Conservation (phyloP, 2,888 invertebrate species). For the Drosophila niveifrons region DNA sequence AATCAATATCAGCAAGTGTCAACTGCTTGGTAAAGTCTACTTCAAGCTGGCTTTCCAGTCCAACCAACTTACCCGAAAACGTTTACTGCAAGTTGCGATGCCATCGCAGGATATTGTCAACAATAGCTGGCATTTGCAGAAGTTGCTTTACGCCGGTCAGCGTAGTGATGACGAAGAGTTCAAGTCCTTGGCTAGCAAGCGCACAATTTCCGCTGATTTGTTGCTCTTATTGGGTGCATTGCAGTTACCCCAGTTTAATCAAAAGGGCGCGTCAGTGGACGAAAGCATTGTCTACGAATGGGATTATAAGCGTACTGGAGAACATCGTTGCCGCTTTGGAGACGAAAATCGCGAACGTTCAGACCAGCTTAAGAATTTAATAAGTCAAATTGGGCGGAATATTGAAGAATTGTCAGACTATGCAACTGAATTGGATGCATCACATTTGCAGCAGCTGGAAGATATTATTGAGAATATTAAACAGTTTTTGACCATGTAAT, state of each 20-base stretch:
- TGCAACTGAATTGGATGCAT: constrained; percentile 12
- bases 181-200: constrained; percentile 23
- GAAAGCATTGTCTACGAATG: neutral
- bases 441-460: constrained; percentile 29
- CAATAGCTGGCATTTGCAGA: constrained; percentile 54
- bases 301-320: neutral
- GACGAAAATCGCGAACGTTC: constrained; percentile 50
- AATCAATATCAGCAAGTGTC: constrained; percentile 12
- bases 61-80: constrained; percentile 17
- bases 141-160: constrained; percentile 48
- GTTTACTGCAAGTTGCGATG: constrained; percentile 38
- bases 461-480: constrained; percentile 31
- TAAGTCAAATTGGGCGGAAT: constrained; percentile 30
- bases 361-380: constrained; percentile 31
- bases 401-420: constrained; percentile 14
- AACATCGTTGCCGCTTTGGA: constrained; percentile 35
- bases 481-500: constrained; percentile 15
- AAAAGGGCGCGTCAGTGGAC: neutral
- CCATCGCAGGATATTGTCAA: neutral
- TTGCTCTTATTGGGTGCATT: constrained; percentile 35
- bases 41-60: constrained; percentile 37
- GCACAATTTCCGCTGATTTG: neutral
- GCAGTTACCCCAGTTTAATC: neutral
- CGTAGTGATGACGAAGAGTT: constrained; percentile 32
- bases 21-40: constrained; percentile 35